Conservation (phyloP, 1,140 invertebrate species). For the Psilanteris sp. region DNA sequence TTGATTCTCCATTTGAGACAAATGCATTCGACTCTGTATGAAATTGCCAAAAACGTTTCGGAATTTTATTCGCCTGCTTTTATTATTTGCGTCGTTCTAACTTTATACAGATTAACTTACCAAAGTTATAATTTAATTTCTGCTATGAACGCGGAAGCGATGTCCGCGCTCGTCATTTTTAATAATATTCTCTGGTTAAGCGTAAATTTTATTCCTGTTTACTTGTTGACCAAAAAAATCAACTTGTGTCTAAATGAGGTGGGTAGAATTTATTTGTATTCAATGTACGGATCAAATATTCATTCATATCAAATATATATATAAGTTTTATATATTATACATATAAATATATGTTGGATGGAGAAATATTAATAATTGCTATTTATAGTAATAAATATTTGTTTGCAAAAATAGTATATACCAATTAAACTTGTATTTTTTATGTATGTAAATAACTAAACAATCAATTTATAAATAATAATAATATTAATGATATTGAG, state of each 20-base stretch:
- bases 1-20: constrained; percentile 13
- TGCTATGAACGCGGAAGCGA: not conserved
- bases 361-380: too few species aligned
- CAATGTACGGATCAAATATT: too few species aligned
- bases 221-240: constrained; percentile 5
- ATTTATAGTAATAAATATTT: too few species aligned
- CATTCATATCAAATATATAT: too few species aligned
- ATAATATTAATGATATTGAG: too few species aligned
- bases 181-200: constrained; percentile 5
- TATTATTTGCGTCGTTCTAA: not conserved
- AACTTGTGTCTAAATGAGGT: constrained; percentile 13
- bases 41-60: constrained; percentile 3
- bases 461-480: too few species aligned
- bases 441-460: too few species aligned
- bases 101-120: constrained; percentile 2
- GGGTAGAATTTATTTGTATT: too few species aligned
- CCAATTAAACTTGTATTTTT: too few species aligned
- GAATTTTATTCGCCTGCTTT: constrained; percentile 8
- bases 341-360: too few species aligned
- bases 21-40: constrained; percentile 18
- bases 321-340: too few species aligned
- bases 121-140: not conserved
- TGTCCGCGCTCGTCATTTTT: not conserved
- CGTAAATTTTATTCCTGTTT: constrained; percentile 1
- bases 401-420: too few species aligned